phyloP scores from a whole-genome alignment of 1,140 invertebrate species.

The Maconellicoccus hirsutus region DNA sequence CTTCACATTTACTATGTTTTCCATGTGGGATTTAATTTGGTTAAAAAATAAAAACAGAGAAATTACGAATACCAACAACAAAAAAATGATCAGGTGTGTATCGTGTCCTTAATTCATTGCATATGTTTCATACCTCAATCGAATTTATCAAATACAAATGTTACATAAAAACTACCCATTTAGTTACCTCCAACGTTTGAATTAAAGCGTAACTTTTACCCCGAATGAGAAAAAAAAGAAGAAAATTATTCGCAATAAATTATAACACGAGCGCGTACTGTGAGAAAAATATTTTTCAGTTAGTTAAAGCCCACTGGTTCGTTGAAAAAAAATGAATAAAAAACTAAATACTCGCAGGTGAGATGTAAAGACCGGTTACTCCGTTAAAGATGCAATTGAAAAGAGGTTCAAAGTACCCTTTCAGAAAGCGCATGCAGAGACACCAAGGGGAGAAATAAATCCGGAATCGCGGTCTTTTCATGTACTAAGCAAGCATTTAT shows the following conservation, averaged over 20 bases:
- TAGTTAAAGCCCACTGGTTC: slow-evolving; percentile 15
- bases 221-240: neutral
- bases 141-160: too few species aligned
- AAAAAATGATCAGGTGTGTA: too few species aligned
- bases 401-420: slow-evolving; percentile 20
- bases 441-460: slow-evolving; percentile 16
- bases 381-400: slow-evolving; percentile 20
- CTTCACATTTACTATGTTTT: too few species aligned
- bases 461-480: slow-evolving; percentile 16
- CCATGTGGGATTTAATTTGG: too few species aligned
- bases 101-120: too few species aligned
- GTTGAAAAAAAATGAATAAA: slow-evolving; percentile 5
- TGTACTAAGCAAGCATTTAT: slow-evolving; percentile 16
- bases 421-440: slow-evolving; percentile 16
- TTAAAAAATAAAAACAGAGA: too few species aligned
- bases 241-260: slow-evolving; percentile 3
- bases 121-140: too few species aligned
- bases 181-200: neutral
- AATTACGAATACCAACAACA: too few species aligned
- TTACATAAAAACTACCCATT: too few species aligned
- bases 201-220: neutral
- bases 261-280: neutral
- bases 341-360: slow-evolving; percentile 18
- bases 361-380: slow-evolving; percentile 17
- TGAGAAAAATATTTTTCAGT: slow-evolving; percentile 19